Base-by-base conservation (phyloP, 1,140 invertebrate genomes). In the Saccostrea echinata region DNA sequence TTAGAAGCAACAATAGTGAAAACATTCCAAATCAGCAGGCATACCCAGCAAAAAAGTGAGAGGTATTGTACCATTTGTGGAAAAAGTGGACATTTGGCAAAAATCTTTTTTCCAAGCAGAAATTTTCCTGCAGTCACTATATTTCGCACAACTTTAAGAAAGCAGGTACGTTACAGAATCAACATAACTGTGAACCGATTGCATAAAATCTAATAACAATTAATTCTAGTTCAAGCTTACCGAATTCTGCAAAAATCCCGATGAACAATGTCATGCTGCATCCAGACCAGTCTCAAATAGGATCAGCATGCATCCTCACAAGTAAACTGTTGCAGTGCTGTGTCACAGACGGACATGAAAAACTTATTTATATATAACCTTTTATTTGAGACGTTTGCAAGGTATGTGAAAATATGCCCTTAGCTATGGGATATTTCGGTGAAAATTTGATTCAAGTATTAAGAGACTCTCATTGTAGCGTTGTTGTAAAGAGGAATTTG, bases 391-490 rank as follows among this genome's bases (percentile, higher is more conserved):
- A 27, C 11, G 84, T 30, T n/a, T 84, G 84, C n/a, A 57, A 84
- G 27, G 53, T 57, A 9, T 85, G 84, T 85, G 35, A 84, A 43
- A 51, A 76, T n/a, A 88, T 88, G 88, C 85, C 85, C 2, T 61
- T 86, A 0, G 12, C 16, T 8, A n/a, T 55, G 21, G 85, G 85
- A 53, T 61, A 30, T 84, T 84, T 89, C 27, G 86, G 84, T 8
- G 35, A 24, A 13, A 82, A 86, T 13, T 12, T 24, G 4, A 84
- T 86, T 4, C 24, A 18, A 3, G 89, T 89, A 30, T 27, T 90
- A 24, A 86, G 86, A 64, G 89, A 90, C 68, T 86, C 86, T 83
- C 89, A 89, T 1, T 91, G 89, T 89, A 88, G 64, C 43, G 85
- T 85, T 16, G 81, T 90, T 0, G 88, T 89, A 16, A 52, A 43